Conservation (phyloP, 2,113 vertebrate genomes). For the Chroicocephalus ridibundus region DNA sequence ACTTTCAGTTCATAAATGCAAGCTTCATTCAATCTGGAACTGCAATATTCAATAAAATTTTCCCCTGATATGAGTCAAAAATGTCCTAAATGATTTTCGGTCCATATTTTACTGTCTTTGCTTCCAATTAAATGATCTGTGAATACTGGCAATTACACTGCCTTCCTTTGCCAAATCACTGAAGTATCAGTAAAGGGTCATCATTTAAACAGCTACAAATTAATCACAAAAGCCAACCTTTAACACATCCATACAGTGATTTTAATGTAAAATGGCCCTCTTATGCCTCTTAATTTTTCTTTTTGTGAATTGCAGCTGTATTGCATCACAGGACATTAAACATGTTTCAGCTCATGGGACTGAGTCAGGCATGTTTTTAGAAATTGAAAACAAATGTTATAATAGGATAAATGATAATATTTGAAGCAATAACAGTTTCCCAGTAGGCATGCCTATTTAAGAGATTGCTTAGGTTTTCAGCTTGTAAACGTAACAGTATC, state of each 20-base stretch:
- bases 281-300: conserved; percentile 77
- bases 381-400: conserved; percentile 87
- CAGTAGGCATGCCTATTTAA: conserved; percentile 74
- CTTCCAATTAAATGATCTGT: conserved; percentile 65
- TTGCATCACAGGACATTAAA: conserved; percentile 81
- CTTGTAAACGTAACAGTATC: conserved; percentile 12
- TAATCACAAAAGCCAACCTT: conserved; percentile 76
- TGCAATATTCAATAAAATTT: conserved; percentile 57
- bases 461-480: conserved; percentile 68
- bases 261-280: conserved; percentile 74
- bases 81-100: conserved; percentile 44
- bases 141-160: conserved; percentile 59
- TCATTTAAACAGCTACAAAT: conserved; percentile 64
- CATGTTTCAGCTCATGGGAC: conserved; percentile 74
- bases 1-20: conserved; percentile 49
- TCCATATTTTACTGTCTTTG: conserved; percentile 62
- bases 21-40: conserved; percentile 28
- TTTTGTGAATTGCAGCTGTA: conserved; percentile 70
- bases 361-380: conserved; percentile 73
- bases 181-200: conserved; percentile 65
- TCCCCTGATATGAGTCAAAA: conserved; percentile 36
- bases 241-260: conserved; percentile 72
- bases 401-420: conserved; percentile 69
- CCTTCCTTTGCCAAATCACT: conserved; percentile 59
- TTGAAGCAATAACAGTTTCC: conserved; percentile 72